phyloP scores from a whole-genome alignment of 2,888 invertebrate genomes.

The Athalia rosae region DNA sequence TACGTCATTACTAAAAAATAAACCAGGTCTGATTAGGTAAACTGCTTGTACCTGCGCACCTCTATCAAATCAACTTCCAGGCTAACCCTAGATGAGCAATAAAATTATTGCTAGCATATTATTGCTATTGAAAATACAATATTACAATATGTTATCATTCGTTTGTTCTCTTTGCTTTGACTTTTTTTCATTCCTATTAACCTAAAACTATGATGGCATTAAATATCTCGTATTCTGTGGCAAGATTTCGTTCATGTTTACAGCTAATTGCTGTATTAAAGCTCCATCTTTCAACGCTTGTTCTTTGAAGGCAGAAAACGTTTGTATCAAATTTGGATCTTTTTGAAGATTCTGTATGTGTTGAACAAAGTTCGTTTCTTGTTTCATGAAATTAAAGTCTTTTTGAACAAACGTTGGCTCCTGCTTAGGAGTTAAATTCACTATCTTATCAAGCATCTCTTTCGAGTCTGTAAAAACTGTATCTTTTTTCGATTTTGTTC shows the following conservation, averaged over 20 bases:
- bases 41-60: constrained; percentile 21
- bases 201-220: constrained; percentile 69
- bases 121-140: constrained; percentile 39
- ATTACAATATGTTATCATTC: constrained; percentile 9
- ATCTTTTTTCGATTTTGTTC: constrained; percentile 66
- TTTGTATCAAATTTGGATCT: constrained; percentile 66
- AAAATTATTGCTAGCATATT: constrained; percentile 35
- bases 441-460: constrained; percentile 58
- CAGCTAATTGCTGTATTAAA: constrained; percentile 64
- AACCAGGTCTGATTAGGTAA: constrained; percentile 8
- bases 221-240: constrained; percentile 71
- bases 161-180: neutral
- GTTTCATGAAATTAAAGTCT: constrained; percentile 61
- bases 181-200: constrained; percentile 9
- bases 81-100: constrained; percentile 33
- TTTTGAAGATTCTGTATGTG: constrained; percentile 69
- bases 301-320: constrained; percentile 69
- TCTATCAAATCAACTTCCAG: neutral
- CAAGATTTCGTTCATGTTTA: constrained; percentile 71
- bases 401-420: constrained; percentile 62
- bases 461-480: constrained; percentile 57
- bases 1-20: neutral
- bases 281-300: constrained; percentile 65
- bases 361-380: constrained; percentile 62
- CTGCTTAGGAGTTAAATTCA: constrained; percentile 57